phyloP scores from a whole-genome alignment of 2,797 vertebrate species.

The Urophycis tenuis region DNA sequence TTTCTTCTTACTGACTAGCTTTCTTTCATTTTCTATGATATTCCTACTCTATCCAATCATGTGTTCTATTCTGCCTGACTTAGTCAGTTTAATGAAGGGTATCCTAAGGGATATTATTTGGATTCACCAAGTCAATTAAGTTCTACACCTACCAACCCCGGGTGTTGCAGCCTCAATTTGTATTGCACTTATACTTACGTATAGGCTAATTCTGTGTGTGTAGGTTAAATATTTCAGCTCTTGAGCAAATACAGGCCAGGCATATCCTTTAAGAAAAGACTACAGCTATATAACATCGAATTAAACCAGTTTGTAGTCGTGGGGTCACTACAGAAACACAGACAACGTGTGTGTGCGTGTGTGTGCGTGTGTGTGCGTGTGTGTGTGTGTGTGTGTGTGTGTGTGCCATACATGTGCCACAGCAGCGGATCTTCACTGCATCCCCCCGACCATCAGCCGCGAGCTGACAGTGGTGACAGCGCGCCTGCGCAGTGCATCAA shows the following conservation, averaged over 20 bases:
- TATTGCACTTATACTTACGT: background rate
- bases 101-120: background rate
- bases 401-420: conserved; percentile 21
- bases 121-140: background rate
- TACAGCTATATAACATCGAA: too few species aligned
- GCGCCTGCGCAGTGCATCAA: conserved; percentile 79
- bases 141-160: background rate
- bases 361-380: background rate
- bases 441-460: conserved; percentile 48
- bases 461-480: conserved; percentile 55
- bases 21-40: background rate
- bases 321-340: background rate
- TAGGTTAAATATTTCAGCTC: background rate
- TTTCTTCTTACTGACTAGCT: background rate
- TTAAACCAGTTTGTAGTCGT: too few species aligned
- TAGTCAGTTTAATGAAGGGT: background rate
- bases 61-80: background rate
- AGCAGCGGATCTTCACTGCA: conserved; percentile 60
- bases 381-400: background rate
- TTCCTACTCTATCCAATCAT: background rate
- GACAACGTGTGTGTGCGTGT: background rate
- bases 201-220: background rate
- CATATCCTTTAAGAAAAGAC: background rate
- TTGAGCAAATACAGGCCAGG: background rate
- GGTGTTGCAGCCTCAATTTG: background rate